Conservation (phyloP, 2,888 invertebrate genomes). For the Ectemnius continuus region DNA sequence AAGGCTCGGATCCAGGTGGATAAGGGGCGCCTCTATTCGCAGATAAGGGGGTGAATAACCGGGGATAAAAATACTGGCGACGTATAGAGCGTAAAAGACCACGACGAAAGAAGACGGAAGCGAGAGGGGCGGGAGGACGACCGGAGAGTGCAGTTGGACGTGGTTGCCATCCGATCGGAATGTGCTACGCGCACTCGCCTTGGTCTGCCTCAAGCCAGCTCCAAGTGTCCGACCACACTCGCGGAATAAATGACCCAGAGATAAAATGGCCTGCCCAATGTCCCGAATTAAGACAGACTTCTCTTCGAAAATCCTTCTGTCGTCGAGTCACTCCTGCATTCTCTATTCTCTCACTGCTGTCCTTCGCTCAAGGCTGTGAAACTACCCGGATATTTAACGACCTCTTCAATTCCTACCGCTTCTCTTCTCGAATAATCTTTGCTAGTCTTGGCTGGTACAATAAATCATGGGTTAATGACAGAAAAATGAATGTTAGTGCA, state of each 20-base stretch:
- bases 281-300: constrained; percentile 70
- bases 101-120: constrained; percentile 33
- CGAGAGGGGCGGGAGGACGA: constrained; percentile 30
- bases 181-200: constrained; percentile 66
- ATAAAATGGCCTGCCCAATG: constrained; percentile 69
- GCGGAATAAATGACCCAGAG: constrained; percentile 74
- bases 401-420: constrained; percentile 9
- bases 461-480: constrained; percentile 31
- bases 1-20: constrained; percentile 46
- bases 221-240: constrained; percentile 66
- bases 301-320: constrained; percentile 68
- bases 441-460: background rate
- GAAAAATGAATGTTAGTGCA: constrained; percentile 16
- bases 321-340: constrained; percentile 11
- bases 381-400: background rate
- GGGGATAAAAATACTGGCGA: constrained; percentile 75
- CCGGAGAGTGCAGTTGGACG: constrained; percentile 64
- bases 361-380: constrained; percentile 1
- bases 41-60: constrained; percentile 76
- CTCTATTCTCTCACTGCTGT: background rate
- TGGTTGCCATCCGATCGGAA: constrained; percentile 72
- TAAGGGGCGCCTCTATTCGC: constrained; percentile 60
- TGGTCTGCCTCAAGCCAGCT: constrained; percentile 62
- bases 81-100: constrained; percentile 49
- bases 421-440: background rate